Conservation (phyloP, 2,888 invertebrate species). For the Pyrocoelia pectoralis region DNA sequence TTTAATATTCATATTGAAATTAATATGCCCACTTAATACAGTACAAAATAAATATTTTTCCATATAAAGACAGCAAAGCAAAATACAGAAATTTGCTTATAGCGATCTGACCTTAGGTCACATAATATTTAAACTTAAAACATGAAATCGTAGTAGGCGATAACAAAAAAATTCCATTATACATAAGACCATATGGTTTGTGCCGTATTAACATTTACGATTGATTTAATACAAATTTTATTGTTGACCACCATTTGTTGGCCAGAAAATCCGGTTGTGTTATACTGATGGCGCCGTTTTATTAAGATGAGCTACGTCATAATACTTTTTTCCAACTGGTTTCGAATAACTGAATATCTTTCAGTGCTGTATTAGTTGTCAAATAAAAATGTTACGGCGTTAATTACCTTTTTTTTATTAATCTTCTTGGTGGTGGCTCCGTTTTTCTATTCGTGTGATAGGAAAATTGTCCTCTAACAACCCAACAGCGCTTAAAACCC, state of each 20-base stretch:
- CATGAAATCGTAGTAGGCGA: background rate
- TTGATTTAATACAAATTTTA: slow-evolving; percentile 11
- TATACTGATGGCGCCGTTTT: slow-evolving; percentile 8
- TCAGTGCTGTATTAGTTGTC: slow-evolving; percentile 15
- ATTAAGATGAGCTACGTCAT: slow-evolving; percentile 8
- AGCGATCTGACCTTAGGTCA: background rate
- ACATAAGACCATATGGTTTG: background rate
- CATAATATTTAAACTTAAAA: background rate
- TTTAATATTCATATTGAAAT: background rate
- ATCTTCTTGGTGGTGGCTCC: background rate
- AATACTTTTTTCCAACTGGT: slow-evolving; percentile 9
- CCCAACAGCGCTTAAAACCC: background rate
- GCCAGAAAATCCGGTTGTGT: slow-evolving; percentile 7
- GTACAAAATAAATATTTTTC: background rate
- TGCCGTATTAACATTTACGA: slow-evolving; percentile 4
- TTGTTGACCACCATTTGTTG: slow-evolving; percentile 2
- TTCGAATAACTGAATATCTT: slow-evolving; percentile 7
- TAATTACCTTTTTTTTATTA: slow-evolving; percentile 17
- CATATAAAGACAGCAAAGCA: background rate
- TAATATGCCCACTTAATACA: slow-evolving; percentile 1
- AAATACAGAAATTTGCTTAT: slow-evolving; percentile 1
- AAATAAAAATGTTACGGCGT: slow-evolving; percentile 18
- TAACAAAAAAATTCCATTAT: slow-evolving; percentile 1
- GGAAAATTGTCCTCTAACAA: too few relatives aligned
- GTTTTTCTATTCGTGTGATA: background rate